phyloP scores from a whole-genome alignment of 2,113 vertebrate genomes.

The Agelaius phoeniceus region DNA sequence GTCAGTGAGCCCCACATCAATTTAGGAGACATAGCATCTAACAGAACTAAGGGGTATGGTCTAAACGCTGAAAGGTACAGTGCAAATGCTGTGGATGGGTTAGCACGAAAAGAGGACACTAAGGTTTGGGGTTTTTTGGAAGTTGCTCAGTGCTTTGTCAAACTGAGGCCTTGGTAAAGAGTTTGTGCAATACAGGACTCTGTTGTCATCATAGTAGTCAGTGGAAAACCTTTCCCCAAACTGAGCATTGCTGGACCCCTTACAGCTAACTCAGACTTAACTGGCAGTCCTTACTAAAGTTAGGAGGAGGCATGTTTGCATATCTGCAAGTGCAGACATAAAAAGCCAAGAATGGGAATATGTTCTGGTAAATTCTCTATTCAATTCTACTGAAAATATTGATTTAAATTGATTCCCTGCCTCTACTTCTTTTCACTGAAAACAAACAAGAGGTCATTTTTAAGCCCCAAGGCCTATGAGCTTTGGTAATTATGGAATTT shows the following conservation, averaged over 20 bases:
- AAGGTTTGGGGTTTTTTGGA: rapidly evolving
- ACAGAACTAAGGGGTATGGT: background rate
- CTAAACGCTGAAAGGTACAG: background rate
- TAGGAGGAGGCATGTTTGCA: background rate
- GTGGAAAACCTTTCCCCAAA: background rate
- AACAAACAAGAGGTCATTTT: conserved; percentile 58
- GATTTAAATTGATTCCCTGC: conserved; percentile 57
- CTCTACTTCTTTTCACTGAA: conserved; percentile 39
- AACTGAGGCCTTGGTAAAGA: background rate
- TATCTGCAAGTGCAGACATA: background rate
- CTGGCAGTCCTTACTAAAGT: background rate
- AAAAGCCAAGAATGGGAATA: background rate
- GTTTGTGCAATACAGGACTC: background rate
- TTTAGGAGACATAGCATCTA: background rate
- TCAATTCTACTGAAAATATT: conserved; percentile 38
- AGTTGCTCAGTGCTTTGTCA: background rate
- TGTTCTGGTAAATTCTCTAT: background rate
- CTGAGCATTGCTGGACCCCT: background rate
- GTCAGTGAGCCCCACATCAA: background rate
- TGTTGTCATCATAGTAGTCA: rapidly evolving
- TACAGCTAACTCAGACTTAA: background rate
- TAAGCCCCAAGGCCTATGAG: conserved; percentile 12
- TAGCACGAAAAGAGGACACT: background rate
- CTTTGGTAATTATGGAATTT: conserved; percentile 22
- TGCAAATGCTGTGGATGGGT: background rate